Base-by-base conservation (phyloP, 2,113 vertebrate genomes). In the Corythoichthys intestinalis region DNA sequence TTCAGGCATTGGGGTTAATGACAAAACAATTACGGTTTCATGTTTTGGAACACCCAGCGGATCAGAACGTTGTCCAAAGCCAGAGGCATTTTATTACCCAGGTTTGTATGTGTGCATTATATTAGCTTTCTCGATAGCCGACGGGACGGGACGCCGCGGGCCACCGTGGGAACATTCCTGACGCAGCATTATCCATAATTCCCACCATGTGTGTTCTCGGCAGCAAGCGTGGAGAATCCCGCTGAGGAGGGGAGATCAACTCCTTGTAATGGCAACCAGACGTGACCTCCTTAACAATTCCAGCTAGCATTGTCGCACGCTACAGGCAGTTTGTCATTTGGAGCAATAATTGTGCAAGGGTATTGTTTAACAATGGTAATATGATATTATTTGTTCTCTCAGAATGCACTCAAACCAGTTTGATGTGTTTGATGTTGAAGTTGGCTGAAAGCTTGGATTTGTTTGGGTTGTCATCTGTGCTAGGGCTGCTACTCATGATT, bases 81-180 rank as follows among this genome's bases (percentile, higher is more conserved):
- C 20, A 56, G 46, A 76, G 52, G 71, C 56, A 61, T 74, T 65
- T 73, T 48, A 69, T 71, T 66, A 7, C 64, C 20, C 20, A 28
- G 20, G 20, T 69, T 53, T 75, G 58, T 71, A 60, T 63, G 69
- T 74, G 78, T 75, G 79, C 74, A 34, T 81, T 84, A 67, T 68
- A 76, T 85, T 86, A 66, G 66, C 75, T 73, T 57, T 77, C 67
- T 5, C 4, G 72, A 74, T 75, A 78, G 54, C 75, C 69, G 68
- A 54, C 67, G 72, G 85, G 82, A 83, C 73, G 44, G 75, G 75
- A 77, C 80, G 76, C 75, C 82, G 41, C 68, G 64, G 80, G 87
- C 76, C 88, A 84, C 83, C 85, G 86, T 90, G 88, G 85, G 88
- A 90, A 90, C 85, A 90, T 90, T 90, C 88, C 88, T 89, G 86